Conservation (phyloP, 1,140 invertebrate genomes). For the Ladona fulva region DNA sequence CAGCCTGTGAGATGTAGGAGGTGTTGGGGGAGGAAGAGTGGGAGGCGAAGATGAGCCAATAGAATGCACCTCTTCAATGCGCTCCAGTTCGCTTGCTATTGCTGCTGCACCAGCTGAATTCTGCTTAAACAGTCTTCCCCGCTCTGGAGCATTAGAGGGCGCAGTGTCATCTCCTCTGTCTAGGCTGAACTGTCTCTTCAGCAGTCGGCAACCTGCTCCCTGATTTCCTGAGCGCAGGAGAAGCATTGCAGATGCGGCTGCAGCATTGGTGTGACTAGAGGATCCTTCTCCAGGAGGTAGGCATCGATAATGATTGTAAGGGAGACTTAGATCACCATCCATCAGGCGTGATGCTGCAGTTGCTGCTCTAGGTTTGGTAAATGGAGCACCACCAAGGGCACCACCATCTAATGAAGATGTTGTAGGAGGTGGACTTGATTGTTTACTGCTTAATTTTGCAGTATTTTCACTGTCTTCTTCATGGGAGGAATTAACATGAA, state of each 20-base stretch:
- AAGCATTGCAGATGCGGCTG: constrained; percentile 11
- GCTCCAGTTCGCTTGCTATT: constrained; percentile 51
- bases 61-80: constrained; percentile 51
- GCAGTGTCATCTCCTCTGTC: constrained; percentile 49
- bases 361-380: neutral
- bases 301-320: constrained; percentile 61
- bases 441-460: neutral
- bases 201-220: constrained; percentile 39
- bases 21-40: neutral
- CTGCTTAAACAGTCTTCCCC: constrained; percentile 48
- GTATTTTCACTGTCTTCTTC: constrained; percentile 2
- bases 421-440: neutral
- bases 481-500: neutral
- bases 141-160: constrained; percentile 26
- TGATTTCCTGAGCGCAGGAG: constrained; percentile 27
- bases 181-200: constrained; percentile 59
- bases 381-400: neutral
- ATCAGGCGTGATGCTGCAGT: neutral
- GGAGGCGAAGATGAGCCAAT: neutral
- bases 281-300: constrained; percentile 45
- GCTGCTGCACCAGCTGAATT: constrained; percentile 52
- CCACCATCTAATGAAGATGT: neutral
- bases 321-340: constrained; percentile 55
- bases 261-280: constrained; percentile 28
- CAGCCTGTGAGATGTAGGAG: neutral